Percentiles rank a stretch among this genome's conserved stretches.
phyloP scores from a whole-genome alignment of 1,140 invertebrate species.

The Apis laboriosa region DNA sequence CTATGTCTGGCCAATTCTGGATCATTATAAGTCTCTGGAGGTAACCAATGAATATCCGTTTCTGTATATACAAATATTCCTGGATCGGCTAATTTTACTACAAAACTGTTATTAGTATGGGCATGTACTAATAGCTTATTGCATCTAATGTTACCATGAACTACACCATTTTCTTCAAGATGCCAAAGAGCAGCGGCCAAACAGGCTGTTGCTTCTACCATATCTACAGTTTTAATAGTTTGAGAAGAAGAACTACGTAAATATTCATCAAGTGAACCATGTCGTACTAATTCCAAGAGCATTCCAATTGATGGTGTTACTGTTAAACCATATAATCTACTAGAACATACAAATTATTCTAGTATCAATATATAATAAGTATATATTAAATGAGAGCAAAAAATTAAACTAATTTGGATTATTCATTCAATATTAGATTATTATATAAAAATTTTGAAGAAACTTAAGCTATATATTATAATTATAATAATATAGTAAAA shows the following conservation, averaged over 20 bases:
- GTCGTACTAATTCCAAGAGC: conserved; percentile 89
- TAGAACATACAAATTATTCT: conserved; percentile 1
- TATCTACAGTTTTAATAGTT: conserved; percentile 85
- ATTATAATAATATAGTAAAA: no score
- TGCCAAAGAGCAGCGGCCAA: conserved; percentile 91
- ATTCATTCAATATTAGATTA: no score
- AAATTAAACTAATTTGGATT: no score
- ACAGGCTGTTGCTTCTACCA: conserved; percentile 89
- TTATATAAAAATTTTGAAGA: no score
- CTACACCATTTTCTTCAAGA: conserved; percentile 88
- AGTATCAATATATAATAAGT: not conserved
- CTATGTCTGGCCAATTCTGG: conserved; percentile 84
- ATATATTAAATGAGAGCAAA: no score
- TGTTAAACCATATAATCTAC: conserved; percentile 87
- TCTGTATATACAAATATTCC: conserved; percentile 83
- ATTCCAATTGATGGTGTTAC: conserved; percentile 88
- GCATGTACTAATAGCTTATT: conserved; percentile 88
- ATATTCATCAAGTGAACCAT: conserved; percentile 90
- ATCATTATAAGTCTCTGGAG: conserved; percentile 88
- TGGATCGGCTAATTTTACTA: conserved; percentile 90
- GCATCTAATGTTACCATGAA: conserved; percentile 93
- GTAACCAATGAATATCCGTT: conserved; percentile 91
- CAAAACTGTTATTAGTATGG: conserved; percentile 85
- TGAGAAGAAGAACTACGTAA: conserved; percentile 79
- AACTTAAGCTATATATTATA: no score